These are phyloP conservation scores for Tetragonula carbonaria DNA, from an alignment of 2,888 invertebrate genomes.

Conservation along the genomic window DNA sequence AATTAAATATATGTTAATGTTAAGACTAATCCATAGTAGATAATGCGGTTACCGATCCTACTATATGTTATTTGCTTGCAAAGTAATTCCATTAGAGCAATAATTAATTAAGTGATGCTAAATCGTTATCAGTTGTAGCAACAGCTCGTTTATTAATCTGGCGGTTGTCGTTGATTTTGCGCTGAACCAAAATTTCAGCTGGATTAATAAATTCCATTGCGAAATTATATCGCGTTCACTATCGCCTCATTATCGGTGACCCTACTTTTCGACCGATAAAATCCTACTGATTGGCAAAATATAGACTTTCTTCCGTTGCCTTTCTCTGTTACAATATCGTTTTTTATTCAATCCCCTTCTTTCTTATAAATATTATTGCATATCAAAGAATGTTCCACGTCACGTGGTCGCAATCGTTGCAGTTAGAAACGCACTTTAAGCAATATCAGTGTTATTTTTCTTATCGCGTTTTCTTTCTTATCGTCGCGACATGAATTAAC, in stretches of 20 bases:
- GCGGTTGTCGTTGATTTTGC: background rate
- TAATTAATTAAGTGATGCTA: slow-evolving; percentile 3
- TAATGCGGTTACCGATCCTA: background rate
- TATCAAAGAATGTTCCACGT: background rate
- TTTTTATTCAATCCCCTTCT: background rate
- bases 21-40: background rate
- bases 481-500: slow-evolving; percentile 45
- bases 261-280: background rate
- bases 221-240: slow-evolving; percentile 11
- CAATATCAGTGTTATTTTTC: slow-evolving; percentile 32
- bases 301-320: too few species aligned
- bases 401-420: slow-evolving; percentile 17
- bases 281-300: background rate
- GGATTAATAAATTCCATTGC: background rate
- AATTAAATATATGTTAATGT: background rate
- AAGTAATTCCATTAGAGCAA: slow-evolving; percentile 1
- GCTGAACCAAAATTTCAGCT: background rate
- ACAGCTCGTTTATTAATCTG: background rate
- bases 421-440: slow-evolving; percentile 8
- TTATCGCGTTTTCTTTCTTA: slow-evolving; percentile 53
- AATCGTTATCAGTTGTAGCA: background rate
- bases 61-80: slow-evolving; percentile 1
- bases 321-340: background rate
- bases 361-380: background rate
- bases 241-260: background rate